Evolutionary conservation across 2,888 invertebrate genomes (phyloP), one percentile per base, ranked within the genome.

Genomic region (Plutella xylostella): DNA sequence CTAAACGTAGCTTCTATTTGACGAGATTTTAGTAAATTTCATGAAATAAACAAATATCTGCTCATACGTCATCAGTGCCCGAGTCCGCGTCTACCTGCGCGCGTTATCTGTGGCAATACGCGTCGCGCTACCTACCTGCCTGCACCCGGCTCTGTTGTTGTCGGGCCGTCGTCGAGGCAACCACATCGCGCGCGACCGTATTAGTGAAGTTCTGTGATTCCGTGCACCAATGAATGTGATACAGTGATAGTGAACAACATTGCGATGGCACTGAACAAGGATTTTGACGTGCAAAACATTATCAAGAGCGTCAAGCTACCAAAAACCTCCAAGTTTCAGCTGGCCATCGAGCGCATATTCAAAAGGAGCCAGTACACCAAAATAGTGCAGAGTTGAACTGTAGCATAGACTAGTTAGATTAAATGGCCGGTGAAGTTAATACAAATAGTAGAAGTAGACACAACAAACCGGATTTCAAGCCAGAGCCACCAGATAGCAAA

Each of bases 211-310:
- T 14, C 33, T 5, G 33, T 33, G 33, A 33, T 15, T 15, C 2
- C 33, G 33, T 33, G 33, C 15, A 12, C 30, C 6, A 33, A n/a
- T 14, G 14, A 7, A 2, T 63, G 60, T 51, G 56, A 71, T 72
- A 70, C 60, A 64, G 75, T 76, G 74, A 54, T 56, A 63, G 76
- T 77, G 73, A 61, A 55, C 50, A 60, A 55, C 48, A 48, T 52
- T 62, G 77, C 65, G 62, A 83, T 83, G 83, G 83, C 78, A 61
- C 64, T 76, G 58, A 79, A 80, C 70, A 83, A 76, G 65, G 80
- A 82, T 72, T 76, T 76, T 67, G 76, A 75, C 54, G 53, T 74
- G 22, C 70, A 73, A 46, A 68, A 62, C 55, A 73, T 77, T 61
- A 73, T 80, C 54, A 83, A 82, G 65, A 72, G 64, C 56, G 69